Evolutionary conservation across 2,797 vertebrate genomes (phyloP), one percentile per base, ranked within the genome.

Genomic region (Centropyge bicolor): DNA sequence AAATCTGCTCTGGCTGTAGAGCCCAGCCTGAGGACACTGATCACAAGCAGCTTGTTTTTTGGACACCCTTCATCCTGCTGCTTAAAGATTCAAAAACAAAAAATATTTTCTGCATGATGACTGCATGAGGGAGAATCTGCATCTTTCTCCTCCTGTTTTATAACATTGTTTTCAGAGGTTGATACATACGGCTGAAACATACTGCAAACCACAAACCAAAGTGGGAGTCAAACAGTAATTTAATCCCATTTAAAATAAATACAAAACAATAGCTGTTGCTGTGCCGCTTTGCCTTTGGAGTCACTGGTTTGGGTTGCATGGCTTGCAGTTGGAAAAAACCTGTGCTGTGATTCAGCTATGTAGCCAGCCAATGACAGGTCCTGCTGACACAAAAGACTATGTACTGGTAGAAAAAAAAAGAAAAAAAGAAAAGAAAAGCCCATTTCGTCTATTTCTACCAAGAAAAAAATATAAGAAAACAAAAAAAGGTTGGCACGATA

Each of bases 51-150:
- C 43, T 12, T n/a, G 27, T 46, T 43, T 9, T 14, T 31, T 40
- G 38, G 61, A 60, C 49, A 73, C 60, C 38, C 45, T 70, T 83
- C 31, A 64, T 19, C 24, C 35, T 31, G 46, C 64, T 59, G 55
- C 27, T 48, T 70, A 40, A 59, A 70, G 27, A 70, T 38, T 71
- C 60, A 45, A 22, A 41, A 60, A 12, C 49, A 19, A 14, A 19
- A 9, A 17, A 11, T 31, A 10, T 35, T 48, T n/a, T 67, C 51
- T 45, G 61, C 19, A 22, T 45, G 14, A 67, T 16, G n/a, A n/a
- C n/a, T n/a, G 66, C 14, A 20, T 73, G n/a, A 24, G 35, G 62
- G 22, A 54, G 63, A n/a, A n/a, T 8, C 38, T 38, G 16, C 7
- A 4, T 59, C 45, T 40, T 19, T 19, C 48, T 24, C 8, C n/a